Evolutionary conservation across 2,113 vertebrate genomes (phyloP).

Genomic region (Colius striatus): DNA sequence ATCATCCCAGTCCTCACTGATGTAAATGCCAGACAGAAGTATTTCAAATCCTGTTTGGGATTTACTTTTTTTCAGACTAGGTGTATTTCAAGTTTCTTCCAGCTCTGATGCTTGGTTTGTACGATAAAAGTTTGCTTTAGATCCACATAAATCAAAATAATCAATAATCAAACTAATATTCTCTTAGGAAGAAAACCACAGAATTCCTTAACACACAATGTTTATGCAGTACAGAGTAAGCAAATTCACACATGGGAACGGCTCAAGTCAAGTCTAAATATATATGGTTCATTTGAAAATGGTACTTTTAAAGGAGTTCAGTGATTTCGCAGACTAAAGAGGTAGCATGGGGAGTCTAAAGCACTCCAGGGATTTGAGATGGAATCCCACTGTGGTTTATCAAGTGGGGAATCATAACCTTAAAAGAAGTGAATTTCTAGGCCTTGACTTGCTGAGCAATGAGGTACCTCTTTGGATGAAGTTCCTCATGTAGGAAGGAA

Average conservation of each 20-base stretch:
- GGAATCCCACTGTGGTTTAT: conserved; percentile 59
- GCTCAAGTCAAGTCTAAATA: conserved; percentile 40
- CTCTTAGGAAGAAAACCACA: conserved; percentile 34
- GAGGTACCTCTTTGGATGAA: conserved; percentile 26
- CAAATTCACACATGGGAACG: conserved; percentile 48
- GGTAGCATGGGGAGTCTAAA: conserved; percentile 27
- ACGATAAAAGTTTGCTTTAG: conserved; percentile 60
- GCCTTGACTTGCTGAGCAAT: conserved; percentile 55
- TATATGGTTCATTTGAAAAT: conserved; percentile 51
- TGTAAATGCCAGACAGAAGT: conserved; percentile 52
- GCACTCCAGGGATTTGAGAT: conserved; percentile 57
- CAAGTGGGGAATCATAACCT: conserved; percentile 33
- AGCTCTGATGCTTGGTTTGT: conserved; percentile 29
- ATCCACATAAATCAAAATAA: conserved; percentile 60
- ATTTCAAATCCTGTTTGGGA: neutral
- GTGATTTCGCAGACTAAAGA: conserved; percentile 56
- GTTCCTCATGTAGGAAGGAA: neutral
- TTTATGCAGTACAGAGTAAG: conserved; percentile 63
- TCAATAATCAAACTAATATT: no score
- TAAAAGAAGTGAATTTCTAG: conserved; percentile 49
- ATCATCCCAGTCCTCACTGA: conserved; percentile 29
- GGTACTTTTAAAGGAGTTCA: conserved; percentile 54
- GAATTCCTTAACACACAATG: conserved; percentile 39
- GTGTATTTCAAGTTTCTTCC: conserved; percentile 45
- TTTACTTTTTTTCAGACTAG: neutral